phyloP scores from a whole-genome alignment of 2,113 vertebrate genomes.

The Paralichthys olivaceus region DNA sequence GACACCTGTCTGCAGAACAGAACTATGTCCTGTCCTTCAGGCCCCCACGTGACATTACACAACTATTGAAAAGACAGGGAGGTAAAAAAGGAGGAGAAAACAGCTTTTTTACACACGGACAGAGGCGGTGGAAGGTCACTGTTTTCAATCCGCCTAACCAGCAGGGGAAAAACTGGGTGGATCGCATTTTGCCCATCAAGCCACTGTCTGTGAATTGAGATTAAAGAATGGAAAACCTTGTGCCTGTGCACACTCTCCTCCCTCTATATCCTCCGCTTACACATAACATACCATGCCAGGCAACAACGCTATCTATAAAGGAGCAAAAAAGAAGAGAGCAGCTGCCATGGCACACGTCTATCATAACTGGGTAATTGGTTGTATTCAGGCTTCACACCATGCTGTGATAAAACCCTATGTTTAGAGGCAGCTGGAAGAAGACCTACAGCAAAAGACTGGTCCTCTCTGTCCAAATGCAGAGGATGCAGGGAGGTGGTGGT shows the following conservation, averaged over 20 bases:
- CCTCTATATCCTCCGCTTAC: neutral
- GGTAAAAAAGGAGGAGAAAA: neutral
- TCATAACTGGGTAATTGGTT: slow-evolving; percentile 53
- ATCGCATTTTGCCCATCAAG: neutral
- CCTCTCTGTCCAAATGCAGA: slow-evolving; percentile 16
- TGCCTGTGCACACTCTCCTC: accelerated
- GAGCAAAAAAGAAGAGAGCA: slow-evolving; percentile 13
- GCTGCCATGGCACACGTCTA: slow-evolving; percentile 28
- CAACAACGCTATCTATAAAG: slow-evolving; percentile 26
- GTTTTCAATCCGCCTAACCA: slow-evolving; percentile 24
- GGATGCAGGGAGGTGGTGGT: slow-evolving; percentile 14
- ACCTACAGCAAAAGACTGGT: slow-evolving; percentile 25
- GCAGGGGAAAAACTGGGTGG: neutral
- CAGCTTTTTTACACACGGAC: slow-evolving; percentile 18
- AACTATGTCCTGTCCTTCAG: slow-evolving; percentile 71
- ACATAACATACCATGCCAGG: neutral
- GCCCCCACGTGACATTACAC: slow-evolving; percentile 39
- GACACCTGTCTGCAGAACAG: slow-evolving; percentile 69
- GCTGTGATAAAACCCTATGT: slow-evolving; percentile 60
- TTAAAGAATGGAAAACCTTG: neutral
- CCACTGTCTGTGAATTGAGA: neutral
- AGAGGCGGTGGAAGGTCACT: slow-evolving; percentile 32
- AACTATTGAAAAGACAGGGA: slow-evolving; percentile 1
- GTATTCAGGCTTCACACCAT: slow-evolving; percentile 42
- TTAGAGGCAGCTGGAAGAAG: slow-evolving; percentile 33